A percentile compares a stretch with the other conserved stretches of the same genome.
Evolutionary conservation across 2,113 vertebrate genomes (phyloP).

Genomic region (Macquaria australasica): DNA sequence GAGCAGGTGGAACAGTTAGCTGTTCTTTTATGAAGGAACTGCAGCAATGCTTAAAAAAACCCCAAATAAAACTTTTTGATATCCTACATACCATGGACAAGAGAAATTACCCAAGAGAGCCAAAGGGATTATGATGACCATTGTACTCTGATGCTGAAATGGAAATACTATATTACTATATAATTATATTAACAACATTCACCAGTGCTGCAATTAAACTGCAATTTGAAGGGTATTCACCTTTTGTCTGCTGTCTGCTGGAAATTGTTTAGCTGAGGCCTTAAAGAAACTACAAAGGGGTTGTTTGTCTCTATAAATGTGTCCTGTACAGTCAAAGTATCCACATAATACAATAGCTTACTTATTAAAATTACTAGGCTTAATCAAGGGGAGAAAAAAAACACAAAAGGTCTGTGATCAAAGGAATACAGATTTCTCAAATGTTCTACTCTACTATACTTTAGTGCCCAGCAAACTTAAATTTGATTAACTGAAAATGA

Average conservation of each 20-base stretch:
- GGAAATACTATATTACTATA: neutral
- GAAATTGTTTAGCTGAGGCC: neutral
- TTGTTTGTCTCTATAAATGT: neutral
- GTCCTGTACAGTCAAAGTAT: neutral
- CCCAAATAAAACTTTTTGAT: neutral
- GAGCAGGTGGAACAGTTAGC: slow-evolving; percentile 9
- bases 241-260: neutral
- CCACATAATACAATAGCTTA: neutral
- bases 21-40: neutral
- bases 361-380: neutral
- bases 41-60: neutral
- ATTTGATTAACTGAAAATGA: neutral
- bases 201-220: neutral
- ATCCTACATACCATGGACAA: neutral
- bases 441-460: too few species aligned
- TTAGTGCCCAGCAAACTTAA: too few species aligned
- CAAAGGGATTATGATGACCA: slow-evolving; percentile 4
- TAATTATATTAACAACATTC: neutral
- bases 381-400: neutral
- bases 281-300: neutral
- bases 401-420: neutral
- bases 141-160: neutral
- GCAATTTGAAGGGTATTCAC: neutral
- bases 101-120: neutral
- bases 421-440: neutral